Conservation (phyloP, 2,888 invertebrate genomes). For the Apamea sordens region DNA sequence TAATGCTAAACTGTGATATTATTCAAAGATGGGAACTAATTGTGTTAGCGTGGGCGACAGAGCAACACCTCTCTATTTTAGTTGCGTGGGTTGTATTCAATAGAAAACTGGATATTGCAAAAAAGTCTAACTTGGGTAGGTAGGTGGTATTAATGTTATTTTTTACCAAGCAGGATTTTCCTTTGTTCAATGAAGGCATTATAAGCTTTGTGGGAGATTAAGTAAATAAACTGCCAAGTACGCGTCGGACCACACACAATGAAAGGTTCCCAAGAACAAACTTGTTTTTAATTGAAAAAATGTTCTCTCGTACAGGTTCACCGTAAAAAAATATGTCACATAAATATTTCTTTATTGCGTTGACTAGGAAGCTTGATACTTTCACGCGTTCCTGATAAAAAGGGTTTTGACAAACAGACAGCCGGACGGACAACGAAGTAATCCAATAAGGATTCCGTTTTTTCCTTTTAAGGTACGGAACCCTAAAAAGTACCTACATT, state of each 20-base stretch:
- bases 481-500: background rate
- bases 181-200: background rate
- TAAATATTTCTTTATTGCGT: too few relatives aligned
- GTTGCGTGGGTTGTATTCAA: background rate
- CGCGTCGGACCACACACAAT: background rate
- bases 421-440: background rate
- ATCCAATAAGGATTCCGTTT: background rate
- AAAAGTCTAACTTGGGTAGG: background rate
- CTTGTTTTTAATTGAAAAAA: background rate
- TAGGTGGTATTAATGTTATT: background rate
- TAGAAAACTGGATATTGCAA: background rate
- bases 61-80: background rate
- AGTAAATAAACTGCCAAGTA: background rate
- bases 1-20: background rate
- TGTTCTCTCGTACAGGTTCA: background rate
- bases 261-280: background rate
- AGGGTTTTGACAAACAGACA: background rate
- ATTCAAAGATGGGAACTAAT: background rate
- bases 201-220: background rate
- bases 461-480: background rate
- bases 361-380: too few relatives aligned
- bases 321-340: background rate
- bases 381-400: background rate
- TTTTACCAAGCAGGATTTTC: background rate
- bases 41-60: background rate